Base-by-base conservation (phyloP, 2,113 vertebrate genomes). In the Xyliphius kryptos region DNA sequence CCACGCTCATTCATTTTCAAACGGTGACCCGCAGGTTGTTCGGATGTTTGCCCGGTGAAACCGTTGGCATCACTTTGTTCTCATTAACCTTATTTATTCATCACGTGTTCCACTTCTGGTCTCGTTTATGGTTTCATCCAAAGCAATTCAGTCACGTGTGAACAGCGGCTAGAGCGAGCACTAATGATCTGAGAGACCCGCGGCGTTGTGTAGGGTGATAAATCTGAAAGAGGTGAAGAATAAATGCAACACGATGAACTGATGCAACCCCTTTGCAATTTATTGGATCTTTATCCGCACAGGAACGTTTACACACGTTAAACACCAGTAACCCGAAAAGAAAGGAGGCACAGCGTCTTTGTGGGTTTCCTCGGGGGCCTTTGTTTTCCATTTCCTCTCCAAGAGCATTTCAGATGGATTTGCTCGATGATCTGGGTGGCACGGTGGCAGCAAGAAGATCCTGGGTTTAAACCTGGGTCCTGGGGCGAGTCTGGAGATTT, bases 31-130 rank as follows among this genome's bases (percentile, higher is more conserved):
- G 41, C 4, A 54, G 37, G 40, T 56, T 49, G 22, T 54, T 15
- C 1, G 61, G 40, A 69, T 56, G 51, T 51, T 61, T 61, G 1
- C 44, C n/a, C 13, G 2, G 16, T 61, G 58, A 61, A 16, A 50
- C 14, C 44, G 38, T 56, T 17, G 2, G 13, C 11, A 9, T 55
- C 16, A 21, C 22, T 26, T 53, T 10, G 19, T 57, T 44, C 36
- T 44, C 40, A 58, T 58, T 58, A 58, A 44, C 56, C 40, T 58
- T 9, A 44, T 58, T 58, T 58, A 58, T 44, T 44, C 44, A 43
- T 58, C 40, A 26, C 7, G 9, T 26, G 40, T 44, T 21, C 56
- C 56, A 22, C 40, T 11, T 21, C 9, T 20, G 54, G 37, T 14
- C 54, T 41, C 6, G 37, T 56, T 20, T 56, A 56, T 40, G 9